A percentile compares a stretch with the other conserved stretches of the same genome.
phyloP scores from a whole-genome alignment of 1,140 invertebrate species.

The Drosophila punjabiensis region DNA sequence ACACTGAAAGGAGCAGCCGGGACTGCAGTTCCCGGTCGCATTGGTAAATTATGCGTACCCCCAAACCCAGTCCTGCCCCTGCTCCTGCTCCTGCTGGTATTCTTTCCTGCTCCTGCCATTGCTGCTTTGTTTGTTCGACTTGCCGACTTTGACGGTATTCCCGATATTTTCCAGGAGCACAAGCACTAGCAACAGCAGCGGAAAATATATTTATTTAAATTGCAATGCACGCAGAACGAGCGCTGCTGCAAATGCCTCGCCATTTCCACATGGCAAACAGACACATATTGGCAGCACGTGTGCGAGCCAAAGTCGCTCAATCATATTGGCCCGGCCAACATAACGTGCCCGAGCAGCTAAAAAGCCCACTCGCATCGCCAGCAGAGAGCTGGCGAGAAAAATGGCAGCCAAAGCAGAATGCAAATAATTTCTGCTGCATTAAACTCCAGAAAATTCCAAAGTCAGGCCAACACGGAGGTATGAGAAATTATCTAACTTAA shows the following conservation, averaged over 20 bases:
- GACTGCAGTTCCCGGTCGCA: conserved; percentile 24
- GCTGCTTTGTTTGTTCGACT: conserved; percentile 66
- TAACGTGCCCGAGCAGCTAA: conserved; percentile 28
- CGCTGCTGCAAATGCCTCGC: conserved; percentile 53
- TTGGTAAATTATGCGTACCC: conserved; percentile 74
- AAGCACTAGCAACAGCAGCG: conserved; percentile 34
- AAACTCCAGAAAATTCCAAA: conserved; percentile 32
- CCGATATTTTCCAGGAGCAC: conserved; percentile 45
- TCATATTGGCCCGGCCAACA: conserved; percentile 66
- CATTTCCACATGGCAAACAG: conserved; percentile 60
- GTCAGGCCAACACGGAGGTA: background rate
- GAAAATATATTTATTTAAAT: conserved; percentile 82
- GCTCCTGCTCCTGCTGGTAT: background rate
- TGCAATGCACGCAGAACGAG: conserved; percentile 52
- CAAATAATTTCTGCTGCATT: conserved; percentile 65
- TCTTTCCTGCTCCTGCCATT: background rate
- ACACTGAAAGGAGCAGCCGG: conserved; percentile 32
- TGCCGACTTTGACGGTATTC: conserved; percentile 58
- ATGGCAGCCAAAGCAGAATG: conserved; percentile 54
- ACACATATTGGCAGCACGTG: conserved; percentile 64
- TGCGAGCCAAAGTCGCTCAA: conserved; percentile 60
- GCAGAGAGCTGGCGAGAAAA: conserved; percentile 44
- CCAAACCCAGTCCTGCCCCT: conserved; percentile 6
- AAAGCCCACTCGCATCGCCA: conserved; percentile 17
- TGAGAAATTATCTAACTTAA: conserved; percentile 1